A percentile compares a stretch with the other conserved stretches of the same genome.
Conservation (phyloP, 2,888 invertebrate species). For the Hemistola chrysoprasaria region DNA sequence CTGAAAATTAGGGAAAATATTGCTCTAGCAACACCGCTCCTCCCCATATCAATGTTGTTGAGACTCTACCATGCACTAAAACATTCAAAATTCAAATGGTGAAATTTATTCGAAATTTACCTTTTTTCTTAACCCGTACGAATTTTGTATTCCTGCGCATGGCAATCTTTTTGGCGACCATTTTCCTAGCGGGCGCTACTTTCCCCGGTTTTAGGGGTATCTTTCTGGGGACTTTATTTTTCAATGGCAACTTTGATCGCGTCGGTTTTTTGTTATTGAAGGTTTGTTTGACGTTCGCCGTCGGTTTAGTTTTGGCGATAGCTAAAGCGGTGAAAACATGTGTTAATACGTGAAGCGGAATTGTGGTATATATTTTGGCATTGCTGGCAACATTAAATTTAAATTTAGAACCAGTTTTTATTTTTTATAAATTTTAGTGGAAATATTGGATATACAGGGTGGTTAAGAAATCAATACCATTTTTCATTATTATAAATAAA, state of each 20-base stretch:
- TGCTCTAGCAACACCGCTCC: too few species aligned
- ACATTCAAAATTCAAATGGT: neutral
- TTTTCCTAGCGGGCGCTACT: conserved; percentile 41
- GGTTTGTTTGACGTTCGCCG: conserved; percentile 7
- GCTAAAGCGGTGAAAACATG: conserved; percentile 34
- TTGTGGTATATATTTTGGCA: conserved; percentile 11
- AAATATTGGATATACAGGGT: too few species aligned
- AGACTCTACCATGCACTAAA: conserved; percentile 33
- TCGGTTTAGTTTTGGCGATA: conserved; percentile 27
- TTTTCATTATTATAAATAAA: too few species aligned
- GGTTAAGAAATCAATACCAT: too few species aligned
- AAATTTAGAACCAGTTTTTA: neutral
- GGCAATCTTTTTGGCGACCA: conserved; percentile 56
- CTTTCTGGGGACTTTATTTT: conserved; percentile 38
- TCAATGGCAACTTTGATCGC: conserved; percentile 32
- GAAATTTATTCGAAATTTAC: too few species aligned
- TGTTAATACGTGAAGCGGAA: conserved; percentile 14
- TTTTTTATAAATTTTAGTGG: too few species aligned
- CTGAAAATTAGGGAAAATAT: neutral
- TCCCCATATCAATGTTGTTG: too few species aligned
- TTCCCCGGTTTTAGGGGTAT: conserved; percentile 45
- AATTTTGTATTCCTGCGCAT: conserved; percentile 60
- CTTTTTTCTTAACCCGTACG: conserved; percentile 58
- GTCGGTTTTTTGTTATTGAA: conserved; percentile 16
- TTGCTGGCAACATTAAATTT: conserved; percentile 9